phyloP scores from a whole-genome alignment of 2,797 vertebrate species.

The Hoplostethus atlanticus region DNA sequence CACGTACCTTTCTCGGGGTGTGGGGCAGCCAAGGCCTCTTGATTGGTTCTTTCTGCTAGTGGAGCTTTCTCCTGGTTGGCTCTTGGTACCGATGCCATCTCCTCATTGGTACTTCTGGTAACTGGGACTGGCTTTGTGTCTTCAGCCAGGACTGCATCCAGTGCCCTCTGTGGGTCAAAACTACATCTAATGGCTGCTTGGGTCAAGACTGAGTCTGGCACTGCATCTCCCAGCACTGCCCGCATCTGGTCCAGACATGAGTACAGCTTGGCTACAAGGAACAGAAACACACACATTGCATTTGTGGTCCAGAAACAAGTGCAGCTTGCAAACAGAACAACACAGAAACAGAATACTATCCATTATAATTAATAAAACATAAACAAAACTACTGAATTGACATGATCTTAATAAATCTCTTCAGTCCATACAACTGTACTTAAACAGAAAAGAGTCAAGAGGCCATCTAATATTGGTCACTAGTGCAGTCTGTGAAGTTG shows the following conservation, averaged over 20 bases:
- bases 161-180: constrained; percentile 92
- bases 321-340: constrained; percentile 80
- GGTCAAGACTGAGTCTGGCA: constrained; percentile 89
- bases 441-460: too few relatives aligned
- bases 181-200: constrained; percentile 89
- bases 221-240: constrained; percentile 90
- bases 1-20: constrained; percentile 81
- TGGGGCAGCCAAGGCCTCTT: constrained; percentile 61
- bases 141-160: constrained; percentile 90
- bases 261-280: constrained; percentile 89
- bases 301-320: constrained; percentile 87
- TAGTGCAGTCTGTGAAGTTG: not conserved
- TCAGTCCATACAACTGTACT: not conserved
- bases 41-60: constrained; percentile 70
- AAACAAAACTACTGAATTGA: not conserved
- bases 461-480: too few relatives aligned
- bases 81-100: constrained; percentile 19
- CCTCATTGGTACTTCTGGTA: constrained; percentile 54
- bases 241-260: constrained; percentile 98
- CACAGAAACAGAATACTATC: not conserved
- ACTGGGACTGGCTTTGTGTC: constrained; percentile 72
- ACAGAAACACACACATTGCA: constrained; percentile 15
- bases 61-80: constrained; percentile 69
- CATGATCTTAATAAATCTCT: not conserved
- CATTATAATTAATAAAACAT: not conserved